Conservation (phyloP, 2,888 invertebrate species). For the Drosophila birchii region DNA sequence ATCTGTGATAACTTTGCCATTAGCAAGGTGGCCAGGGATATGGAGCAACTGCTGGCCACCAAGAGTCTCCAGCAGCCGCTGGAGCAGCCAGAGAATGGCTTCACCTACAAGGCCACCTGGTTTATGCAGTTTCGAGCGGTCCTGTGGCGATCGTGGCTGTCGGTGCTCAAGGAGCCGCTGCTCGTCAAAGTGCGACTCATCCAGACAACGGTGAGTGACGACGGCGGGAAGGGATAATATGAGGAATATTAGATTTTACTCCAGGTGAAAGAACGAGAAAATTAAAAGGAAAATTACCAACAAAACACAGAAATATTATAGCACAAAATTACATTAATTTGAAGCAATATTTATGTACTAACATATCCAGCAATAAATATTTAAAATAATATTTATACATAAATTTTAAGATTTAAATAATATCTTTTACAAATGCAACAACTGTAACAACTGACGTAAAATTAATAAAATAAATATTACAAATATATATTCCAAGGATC, state of each 20-base stretch:
- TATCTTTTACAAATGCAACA: no score
- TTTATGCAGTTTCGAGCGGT: constrained; percentile 94
- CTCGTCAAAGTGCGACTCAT: constrained; percentile 94
- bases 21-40: constrained; percentile 82
- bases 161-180: constrained; percentile 95
- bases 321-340: background rate
- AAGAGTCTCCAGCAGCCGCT: constrained; percentile 63
- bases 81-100: constrained; percentile 87
- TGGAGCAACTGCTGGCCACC: constrained; percentile 79
- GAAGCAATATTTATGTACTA: background rate
- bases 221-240: background rate
- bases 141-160: constrained; percentile 95
- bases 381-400: background rate
- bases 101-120: constrained; percentile 89
- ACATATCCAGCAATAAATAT: no score
- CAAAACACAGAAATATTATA: background rate
- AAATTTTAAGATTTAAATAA: background rate
- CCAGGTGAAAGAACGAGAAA: background rate
- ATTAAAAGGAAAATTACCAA: background rate
- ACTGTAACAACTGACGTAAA: background rate
- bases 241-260: background rate
- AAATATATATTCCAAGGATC: background rate
- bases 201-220: constrained; percentile 92
- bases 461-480: background rate
- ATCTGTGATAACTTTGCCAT: constrained; percentile 90